Evolutionary conservation across 2,888 invertebrate genomes (phyloP).

Genomic region (Dexiosoma caninum): DNA sequence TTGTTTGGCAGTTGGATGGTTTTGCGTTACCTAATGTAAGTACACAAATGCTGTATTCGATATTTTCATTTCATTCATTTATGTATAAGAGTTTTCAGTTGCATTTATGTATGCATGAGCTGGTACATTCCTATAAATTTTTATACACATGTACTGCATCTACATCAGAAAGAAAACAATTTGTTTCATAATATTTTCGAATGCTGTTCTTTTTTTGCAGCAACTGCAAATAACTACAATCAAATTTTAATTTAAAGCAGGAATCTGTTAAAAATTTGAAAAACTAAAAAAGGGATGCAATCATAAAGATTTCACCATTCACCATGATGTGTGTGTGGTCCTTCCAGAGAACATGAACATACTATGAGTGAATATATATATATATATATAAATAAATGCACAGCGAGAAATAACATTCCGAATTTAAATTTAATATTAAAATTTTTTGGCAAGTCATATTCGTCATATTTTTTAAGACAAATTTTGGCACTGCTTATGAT

Average conservation of each 20-base stretch:
- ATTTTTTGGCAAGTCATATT: too few species aligned
- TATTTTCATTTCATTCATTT: background rate
- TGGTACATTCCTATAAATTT: background rate
- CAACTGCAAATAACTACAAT: constrained; percentile 37
- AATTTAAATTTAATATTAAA: too few species aligned
- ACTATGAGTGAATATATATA: background rate
- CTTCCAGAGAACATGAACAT: too few species aligned
- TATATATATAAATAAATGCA: background rate
- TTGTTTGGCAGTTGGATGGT: constrained; percentile 87
- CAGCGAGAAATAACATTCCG: too few species aligned
- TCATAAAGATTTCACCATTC: constrained; percentile 48
- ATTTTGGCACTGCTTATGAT: too few species aligned
- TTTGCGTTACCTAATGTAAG: constrained; percentile 82
- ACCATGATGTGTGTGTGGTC: background rate
- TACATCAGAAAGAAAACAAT: background rate
- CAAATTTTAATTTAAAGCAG: constrained; percentile 54
- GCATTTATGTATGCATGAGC: background rate
- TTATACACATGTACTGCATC: background rate
- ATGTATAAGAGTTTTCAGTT: background rate
- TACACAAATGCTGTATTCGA: constrained; percentile 35
- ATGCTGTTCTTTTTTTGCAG: background rate
- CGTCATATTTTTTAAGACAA: too few species aligned
- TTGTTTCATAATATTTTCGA: background rate
- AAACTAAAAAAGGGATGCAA: constrained; percentile 20
- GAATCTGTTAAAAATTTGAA: constrained; percentile 39